A percentile compares a stretch with the other conserved stretches of the same genome.
Conservation (phyloP, 2,888 invertebrate species). For the Tethea ocularis region DNA sequence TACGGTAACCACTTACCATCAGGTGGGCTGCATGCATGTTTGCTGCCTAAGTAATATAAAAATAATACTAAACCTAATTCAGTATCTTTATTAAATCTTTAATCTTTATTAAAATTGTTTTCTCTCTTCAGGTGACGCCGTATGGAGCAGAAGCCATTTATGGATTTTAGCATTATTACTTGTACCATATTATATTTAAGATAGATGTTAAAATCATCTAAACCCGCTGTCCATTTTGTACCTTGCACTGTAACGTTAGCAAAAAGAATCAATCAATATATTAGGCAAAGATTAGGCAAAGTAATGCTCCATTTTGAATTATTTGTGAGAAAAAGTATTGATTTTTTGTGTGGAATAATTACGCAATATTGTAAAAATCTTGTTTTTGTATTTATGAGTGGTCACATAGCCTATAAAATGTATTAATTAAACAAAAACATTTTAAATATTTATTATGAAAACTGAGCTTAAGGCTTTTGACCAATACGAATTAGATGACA, state of each 20-base stretch:
- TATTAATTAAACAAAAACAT: background rate
- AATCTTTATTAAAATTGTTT: constrained; percentile 9
- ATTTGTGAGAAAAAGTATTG: too few relatives aligned
- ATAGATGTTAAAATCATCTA: constrained; percentile 15
- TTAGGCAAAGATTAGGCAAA: background rate
- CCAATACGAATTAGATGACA: constrained; percentile 37
- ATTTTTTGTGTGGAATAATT: background rate
- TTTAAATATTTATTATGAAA: constrained; percentile 18
- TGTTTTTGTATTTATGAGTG: background rate
- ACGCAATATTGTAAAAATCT: background rate
- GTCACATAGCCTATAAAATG: background rate
- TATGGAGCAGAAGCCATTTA: constrained; percentile 63
- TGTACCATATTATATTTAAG: constrained; percentile 46
- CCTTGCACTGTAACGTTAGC: background rate
- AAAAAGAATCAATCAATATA: background rate
- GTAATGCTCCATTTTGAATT: background rate
- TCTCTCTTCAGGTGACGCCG: constrained; percentile 61
- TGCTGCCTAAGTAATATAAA: too few relatives aligned
- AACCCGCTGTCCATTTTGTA: constrained; percentile 35
- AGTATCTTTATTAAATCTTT: too few relatives aligned
- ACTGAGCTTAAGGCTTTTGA: constrained; percentile 54
- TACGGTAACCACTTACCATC: too few relatives aligned
- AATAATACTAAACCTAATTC: background rate
- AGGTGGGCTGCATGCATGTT: too few relatives aligned
- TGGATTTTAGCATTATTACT: constrained; percentile 49